These are phyloP conservation scores for Cheirogaleus major DNA, from an alignment of 2,797 vertebrate genomes.

Conservation along the genomic window DNA sequence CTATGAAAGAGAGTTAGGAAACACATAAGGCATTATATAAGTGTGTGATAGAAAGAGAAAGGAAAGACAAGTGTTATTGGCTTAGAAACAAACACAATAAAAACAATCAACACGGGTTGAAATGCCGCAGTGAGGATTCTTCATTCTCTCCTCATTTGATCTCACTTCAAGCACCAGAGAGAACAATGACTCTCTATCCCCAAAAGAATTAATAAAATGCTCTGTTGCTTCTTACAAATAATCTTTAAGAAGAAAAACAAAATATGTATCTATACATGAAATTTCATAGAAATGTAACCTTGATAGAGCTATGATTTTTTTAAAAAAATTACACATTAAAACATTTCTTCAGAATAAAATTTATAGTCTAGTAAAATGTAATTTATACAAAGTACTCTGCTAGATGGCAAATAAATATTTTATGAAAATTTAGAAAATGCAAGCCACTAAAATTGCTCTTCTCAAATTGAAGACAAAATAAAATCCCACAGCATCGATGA, in stretches of 20 bases:
- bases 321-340: neutral
- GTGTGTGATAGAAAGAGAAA: neutral
- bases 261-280: neutral
- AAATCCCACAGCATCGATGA: neutral
- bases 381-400: constrained; percentile 10
- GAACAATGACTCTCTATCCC: neutral
- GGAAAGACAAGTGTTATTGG: neutral
- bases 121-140: neutral
- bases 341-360: constrained; percentile 34
- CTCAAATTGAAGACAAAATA: constrained; percentile 49
- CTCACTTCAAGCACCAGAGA: neutral
- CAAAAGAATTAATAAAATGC: neutral
- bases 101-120: neutral
- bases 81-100: constrained; percentile 37
- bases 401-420: constrained; percentile 44
- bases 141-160: neutral
- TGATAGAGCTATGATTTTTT: constrained; percentile 10
- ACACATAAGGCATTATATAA: neutral
- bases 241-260: neutral
- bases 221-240: neutral
- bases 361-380: neutral
- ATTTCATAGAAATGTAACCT: constrained; percentile 28
- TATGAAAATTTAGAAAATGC: constrained; percentile 47
- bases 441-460: neutral
- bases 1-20: constrained; percentile 3